A percentile compares a stretch with the other conserved stretches of the same genome.
Evolutionary conservation across 2,888 invertebrate species (phyloP).

Genomic region (Eudiplozoon nipponicum): DNA sequence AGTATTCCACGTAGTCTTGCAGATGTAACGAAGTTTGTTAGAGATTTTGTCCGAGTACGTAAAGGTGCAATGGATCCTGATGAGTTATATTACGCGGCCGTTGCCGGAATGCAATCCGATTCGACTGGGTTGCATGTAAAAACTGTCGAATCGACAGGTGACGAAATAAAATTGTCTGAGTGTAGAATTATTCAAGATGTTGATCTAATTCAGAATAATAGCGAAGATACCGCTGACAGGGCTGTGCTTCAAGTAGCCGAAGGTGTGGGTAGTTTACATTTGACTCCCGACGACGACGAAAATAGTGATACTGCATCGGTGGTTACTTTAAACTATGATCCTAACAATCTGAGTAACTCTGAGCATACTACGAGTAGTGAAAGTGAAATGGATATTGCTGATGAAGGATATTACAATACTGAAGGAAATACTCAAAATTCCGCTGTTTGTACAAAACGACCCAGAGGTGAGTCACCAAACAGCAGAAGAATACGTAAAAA

Average conservation of each 20-base stretch:
- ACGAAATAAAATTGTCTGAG: too few species aligned
- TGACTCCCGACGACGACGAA: background rate
- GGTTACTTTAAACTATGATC: too few species aligned
- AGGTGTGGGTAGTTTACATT: background rate
- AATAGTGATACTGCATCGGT: background rate
- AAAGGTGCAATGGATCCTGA: background rate
- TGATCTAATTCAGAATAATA: too few species aligned
- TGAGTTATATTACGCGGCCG: background rate
- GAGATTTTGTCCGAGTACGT: background rate
- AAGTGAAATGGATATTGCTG: too few species aligned
- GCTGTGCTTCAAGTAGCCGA: background rate
- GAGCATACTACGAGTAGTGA: too few species aligned
- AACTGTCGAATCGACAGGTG: background rate
- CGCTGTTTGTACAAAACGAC: background rate
- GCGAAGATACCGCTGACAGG: background rate
- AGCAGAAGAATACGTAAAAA: conserved; percentile 3
- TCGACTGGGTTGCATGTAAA: background rate
- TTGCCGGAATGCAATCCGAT: background rate
- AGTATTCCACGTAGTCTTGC: conserved; percentile 2
- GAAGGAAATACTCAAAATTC: background rate
- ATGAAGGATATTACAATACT: background rate
- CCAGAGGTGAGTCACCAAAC: conserved; percentile 5
- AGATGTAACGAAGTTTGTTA: background rate
- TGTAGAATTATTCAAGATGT: too few species aligned
- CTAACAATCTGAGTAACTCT: too few species aligned